A percentile compares a stretch with the other conserved stretches of the same genome.
Evolutionary conservation across 2,888 invertebrate genomes (phyloP).

Genomic region (Formica aserva): DNA sequence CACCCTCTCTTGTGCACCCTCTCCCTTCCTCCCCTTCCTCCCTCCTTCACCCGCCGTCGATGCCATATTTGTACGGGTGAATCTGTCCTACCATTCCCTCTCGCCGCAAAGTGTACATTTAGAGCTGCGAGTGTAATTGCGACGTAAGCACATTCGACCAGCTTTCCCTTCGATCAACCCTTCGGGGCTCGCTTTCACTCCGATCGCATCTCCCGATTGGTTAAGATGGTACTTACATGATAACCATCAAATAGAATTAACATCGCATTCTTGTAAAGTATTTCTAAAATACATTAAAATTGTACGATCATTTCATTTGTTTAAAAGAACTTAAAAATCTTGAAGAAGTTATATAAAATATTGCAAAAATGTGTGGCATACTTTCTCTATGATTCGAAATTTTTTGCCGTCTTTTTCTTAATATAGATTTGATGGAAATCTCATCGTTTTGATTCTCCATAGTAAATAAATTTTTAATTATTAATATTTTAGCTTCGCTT

Average conservation of each 20-base stretch:
- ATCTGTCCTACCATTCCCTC: conserved; percentile 13
- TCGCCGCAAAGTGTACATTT: conserved; percentile 12
- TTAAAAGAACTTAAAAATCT: neutral
- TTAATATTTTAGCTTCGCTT: neutral
- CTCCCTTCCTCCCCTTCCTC: neutral
- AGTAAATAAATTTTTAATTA: neutral
- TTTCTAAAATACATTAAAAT: conserved; percentile 9
- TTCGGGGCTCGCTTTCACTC: neutral
- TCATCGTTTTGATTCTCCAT: neutral
- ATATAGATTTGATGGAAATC: neutral
- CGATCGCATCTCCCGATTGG: neutral
- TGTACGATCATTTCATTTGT: neutral
- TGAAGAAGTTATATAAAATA: conserved; percentile 11
- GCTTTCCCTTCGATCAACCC: conserved; percentile 11
- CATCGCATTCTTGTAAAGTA: neutral
- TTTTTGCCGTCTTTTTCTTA: neutral
- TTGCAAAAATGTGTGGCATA: conserved; percentile 9
- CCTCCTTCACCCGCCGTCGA: neutral
- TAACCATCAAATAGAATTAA: neutral
- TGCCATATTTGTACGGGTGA: conserved; percentile 46
- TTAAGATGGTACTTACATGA: neutral
- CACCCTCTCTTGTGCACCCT: conserved; percentile 41
- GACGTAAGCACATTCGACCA: neutral
- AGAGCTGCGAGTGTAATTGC: conserved; percentile 28
- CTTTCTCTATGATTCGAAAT: conserved; percentile 20